Base-by-base conservation (phyloP, 2,797 vertebrate genomes). In the Pseudochromis fuscus region DNA sequence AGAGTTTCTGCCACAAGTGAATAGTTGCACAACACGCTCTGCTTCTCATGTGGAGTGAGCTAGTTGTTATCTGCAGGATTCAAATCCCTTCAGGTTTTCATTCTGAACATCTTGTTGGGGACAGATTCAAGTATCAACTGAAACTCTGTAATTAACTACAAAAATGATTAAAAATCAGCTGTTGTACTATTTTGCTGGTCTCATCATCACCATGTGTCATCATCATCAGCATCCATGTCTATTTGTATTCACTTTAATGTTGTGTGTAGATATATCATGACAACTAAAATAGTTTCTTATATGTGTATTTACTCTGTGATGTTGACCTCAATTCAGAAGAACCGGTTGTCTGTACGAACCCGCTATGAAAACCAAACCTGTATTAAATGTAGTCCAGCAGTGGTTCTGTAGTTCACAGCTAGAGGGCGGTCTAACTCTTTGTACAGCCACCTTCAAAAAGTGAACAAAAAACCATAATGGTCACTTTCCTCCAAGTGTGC, bases 381-480 rank as follows among this genome's bases (percentile, higher is more conserved):
- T 21, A 23, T 57, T 31, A 51, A 44, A 58, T 30, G 35, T 7
- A 45, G 30, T 57, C 1, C 13, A 24, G 13, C 19, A n/a, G 25
- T 59, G 18, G 11, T 82, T 16, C 56, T 16, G 2, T 12, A 33
- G 13, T 52, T 72, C 23, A 75, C 89, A 63, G 56, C 76, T 84
- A 90, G 90, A 82, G 81, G 88, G 82, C 81, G 83, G 59, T 50
- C 45, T 76, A 55, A 74, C 72, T 46, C 60, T 46, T 18, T 31
- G 44, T 15, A 52, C 5, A 16, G 8, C 9, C 38, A 5, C 18
- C n/a, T 44, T 44, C 0, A 57, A 18, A 33, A 37, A 10, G 11
- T 46, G 7, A 51, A 56, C 12, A 28, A 15, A 40, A 64, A 49
- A 18, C n/a, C 30, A 72, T 7, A 9, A 50, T 3, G 0, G 2